These are phyloP conservation scores for Phoxinus dragarum DNA, from an alignment of 2,797 vertebrate genomes.

Conservation along the genomic window DNA sequence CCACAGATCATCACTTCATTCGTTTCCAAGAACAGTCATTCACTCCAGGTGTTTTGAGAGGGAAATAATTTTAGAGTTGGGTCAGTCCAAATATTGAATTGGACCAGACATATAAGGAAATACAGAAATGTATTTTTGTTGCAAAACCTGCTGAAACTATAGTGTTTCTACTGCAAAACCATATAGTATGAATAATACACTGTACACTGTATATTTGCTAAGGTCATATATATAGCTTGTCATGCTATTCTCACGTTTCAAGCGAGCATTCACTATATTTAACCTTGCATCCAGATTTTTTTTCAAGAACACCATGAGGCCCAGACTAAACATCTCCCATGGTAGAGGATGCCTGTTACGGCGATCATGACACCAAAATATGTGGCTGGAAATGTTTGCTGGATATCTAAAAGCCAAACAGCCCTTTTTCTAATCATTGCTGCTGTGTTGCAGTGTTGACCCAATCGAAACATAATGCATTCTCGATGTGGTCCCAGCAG, in stretches of 20 bases:
- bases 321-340: slow-evolving; percentile 56
- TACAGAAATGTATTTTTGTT: not conserved
- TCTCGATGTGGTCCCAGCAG: slow-evolving; percentile 27
- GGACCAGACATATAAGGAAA: not conserved
- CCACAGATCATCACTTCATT: slow-evolving; percentile 20
- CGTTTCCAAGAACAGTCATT: slow-evolving; percentile 2
- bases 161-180: not conserved
- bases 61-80: not conserved
- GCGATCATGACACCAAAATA: slow-evolving; percentile 54
- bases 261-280: slow-evolving; percentile 18
- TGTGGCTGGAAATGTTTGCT: slow-evolving; percentile 34
- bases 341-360: slow-evolving; percentile 51
- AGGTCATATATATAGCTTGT: slow-evolving; percentile 1
- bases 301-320: slow-evolving; percentile 36
- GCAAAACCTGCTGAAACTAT: not conserved
- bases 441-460: slow-evolving; percentile 27
- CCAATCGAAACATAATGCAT: slow-evolving; percentile 40
- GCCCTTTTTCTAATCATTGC: slow-evolving; percentile 50
- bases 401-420: slow-evolving; percentile 52
- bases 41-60: slow-evolving; percentile 25
- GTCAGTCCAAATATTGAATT: slow-evolving; percentile 2
- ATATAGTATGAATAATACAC: not conserved
- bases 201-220: not conserved
- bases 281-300: slow-evolving; percentile 43
- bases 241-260: slow-evolving; percentile 8